These are phyloP conservation scores for Taenaris catops DNA, from an alignment of 2,888 invertebrate species.

Conservation along the genomic window DNA sequence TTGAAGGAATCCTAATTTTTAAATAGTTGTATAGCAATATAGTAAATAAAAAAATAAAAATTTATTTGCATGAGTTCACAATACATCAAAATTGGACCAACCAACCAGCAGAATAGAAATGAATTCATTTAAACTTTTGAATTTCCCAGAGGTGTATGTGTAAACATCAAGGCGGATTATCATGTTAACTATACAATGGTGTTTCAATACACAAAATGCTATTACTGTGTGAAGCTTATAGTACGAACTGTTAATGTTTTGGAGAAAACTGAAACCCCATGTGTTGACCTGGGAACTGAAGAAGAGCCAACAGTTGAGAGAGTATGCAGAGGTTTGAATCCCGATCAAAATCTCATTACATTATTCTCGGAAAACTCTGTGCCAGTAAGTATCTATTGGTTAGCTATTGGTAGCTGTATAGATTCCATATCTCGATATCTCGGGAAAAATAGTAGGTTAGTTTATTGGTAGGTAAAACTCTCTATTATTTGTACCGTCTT, in stretches of 20 bases:
- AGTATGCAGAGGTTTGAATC: conserved; percentile 87
- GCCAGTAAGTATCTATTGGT: conserved; percentile 75
- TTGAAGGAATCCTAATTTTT: too few relatives aligned
- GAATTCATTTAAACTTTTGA: too few relatives aligned
- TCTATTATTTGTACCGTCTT: too few relatives aligned
- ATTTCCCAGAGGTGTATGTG: conserved; percentile 81
- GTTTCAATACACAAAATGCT: conserved; percentile 85
- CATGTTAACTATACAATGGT: conserved; percentile 93
- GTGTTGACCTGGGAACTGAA: conserved; percentile 83
- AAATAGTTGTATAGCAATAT: too few relatives aligned
- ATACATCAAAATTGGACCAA: too few relatives aligned
- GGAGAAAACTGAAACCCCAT: conserved; percentile 93
- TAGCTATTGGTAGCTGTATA: too few relatives aligned
- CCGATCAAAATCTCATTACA: conserved; percentile 90
- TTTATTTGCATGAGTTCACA: too few relatives aligned
- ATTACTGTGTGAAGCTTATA: conserved; percentile 90
- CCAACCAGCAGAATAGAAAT: too few relatives aligned
- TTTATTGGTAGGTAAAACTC: too few relatives aligned
- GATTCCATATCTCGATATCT: too few relatives aligned
- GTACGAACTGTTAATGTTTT: conserved; percentile 93
- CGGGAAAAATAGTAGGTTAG: too few relatives aligned
- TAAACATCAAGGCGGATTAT: conserved; percentile 85
- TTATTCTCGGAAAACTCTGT: conserved; percentile 94
- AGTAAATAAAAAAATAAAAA: too few relatives aligned
- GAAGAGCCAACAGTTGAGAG: conserved; percentile 86